Conservation (phyloP, 2,113 vertebrate species). For the Xiphorhynchus elegans region DNA sequence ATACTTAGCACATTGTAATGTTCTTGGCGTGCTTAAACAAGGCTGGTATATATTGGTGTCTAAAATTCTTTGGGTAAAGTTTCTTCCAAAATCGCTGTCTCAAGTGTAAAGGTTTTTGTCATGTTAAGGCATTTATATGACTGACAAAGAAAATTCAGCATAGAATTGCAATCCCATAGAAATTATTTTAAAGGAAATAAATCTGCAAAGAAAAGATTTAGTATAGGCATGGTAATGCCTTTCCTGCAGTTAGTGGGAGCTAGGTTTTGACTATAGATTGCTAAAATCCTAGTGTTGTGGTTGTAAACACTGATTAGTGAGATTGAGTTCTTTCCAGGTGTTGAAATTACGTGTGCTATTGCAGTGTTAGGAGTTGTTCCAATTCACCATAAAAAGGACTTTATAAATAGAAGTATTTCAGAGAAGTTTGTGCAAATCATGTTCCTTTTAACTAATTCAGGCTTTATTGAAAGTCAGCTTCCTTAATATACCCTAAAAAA, state of each 20-base stretch:
- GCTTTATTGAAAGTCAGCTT: not conserved
- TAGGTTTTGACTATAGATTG: not conserved
- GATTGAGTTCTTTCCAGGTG: slow-evolving; percentile 35
- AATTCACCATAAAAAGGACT: slow-evolving; percentile 7
- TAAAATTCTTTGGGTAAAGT: not conserved
- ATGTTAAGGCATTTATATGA: slow-evolving; percentile 44
- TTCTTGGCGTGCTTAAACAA: slow-evolving; percentile 10
- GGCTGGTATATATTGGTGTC: slow-evolving; percentile 15
- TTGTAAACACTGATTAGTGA: slow-evolving; percentile 46
- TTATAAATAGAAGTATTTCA: slow-evolving; percentile 2
- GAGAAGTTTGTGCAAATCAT: slow-evolving; percentile 4
- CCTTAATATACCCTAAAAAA: not conserved
- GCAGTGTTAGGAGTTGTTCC: not conserved
- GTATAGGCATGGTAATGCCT: slow-evolving; percentile 8
- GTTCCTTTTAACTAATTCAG: not conserved
- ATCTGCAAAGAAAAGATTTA: slow-evolving; percentile 45
- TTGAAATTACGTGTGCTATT: slow-evolving; percentile 31
- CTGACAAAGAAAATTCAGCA: slow-evolving; percentile 52
- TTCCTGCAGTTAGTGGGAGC: not conserved
- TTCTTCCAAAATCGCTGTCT: not conserved
- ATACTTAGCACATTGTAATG: slow-evolving; percentile 40
- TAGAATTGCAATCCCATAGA: slow-evolving; percentile 19
- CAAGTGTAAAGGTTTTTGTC: slow-evolving; percentile 5
- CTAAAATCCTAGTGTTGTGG: not conserved
- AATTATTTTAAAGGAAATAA: slow-evolving; percentile 56